Conservation (phyloP, 1,140 invertebrate genomes). For the Diplogasteroides magnus region DNA sequence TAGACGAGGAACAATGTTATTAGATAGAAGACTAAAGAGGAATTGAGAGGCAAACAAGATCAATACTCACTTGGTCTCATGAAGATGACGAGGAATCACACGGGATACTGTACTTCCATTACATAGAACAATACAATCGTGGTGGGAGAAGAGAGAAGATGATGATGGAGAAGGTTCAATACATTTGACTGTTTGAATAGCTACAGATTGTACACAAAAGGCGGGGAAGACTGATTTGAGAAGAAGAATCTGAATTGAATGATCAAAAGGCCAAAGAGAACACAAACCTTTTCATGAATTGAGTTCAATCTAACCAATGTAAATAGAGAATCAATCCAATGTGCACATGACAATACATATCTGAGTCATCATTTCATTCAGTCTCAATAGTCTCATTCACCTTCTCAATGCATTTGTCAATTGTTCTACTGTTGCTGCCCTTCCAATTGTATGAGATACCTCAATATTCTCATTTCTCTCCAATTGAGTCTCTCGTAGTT, state of each 20-base stretch:
- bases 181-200: not conserved
- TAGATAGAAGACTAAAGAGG: constrained; percentile 28
- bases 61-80: constrained; percentile 30
- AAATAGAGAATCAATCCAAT: constrained; percentile 52
- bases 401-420: too few species aligned
- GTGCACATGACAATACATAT: constrained; percentile 41
- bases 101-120: constrained; percentile 21
- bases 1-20: constrained; percentile 26
- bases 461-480: too few species aligned
- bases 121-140: constrained; percentile 25
- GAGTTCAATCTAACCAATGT: constrained; percentile 32
- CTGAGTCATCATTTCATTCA: too few species aligned
- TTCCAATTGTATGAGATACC: too few species aligned
- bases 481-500: too few species aligned
- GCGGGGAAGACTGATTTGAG: constrained; percentile 37
- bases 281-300: constrained; percentile 40
- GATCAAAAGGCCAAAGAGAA: constrained; percentile 3
- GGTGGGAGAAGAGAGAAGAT: constrained; percentile 2
- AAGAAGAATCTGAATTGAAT: not conserved
- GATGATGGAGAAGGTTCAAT: not conserved
- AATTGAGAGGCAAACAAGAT: constrained; percentile 1
- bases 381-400: too few species aligned
- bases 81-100: constrained; percentile 23
- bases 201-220: constrained; percentile 26
- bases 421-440: too few species aligned